A percentile compares a stretch with the other conserved stretches of the same genome.
Conservation (phyloP, 30 jellyfish, hydroid and myxozoan species). For the Cassiopea xamachana region DNA sequence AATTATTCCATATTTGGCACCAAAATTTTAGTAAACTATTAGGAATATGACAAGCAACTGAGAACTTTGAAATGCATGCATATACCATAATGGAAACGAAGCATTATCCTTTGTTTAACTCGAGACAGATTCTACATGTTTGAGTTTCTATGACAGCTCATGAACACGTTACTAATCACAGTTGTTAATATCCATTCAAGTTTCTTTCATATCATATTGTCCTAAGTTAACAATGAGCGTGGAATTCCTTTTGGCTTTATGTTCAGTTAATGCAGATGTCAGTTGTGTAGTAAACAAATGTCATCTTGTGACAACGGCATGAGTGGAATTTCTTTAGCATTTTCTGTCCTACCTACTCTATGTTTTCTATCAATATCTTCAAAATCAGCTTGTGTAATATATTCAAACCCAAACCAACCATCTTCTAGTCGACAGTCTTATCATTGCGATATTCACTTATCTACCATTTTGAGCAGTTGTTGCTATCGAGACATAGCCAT, state of each 20-base stretch:
- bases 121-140: neutral
- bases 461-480: neutral
- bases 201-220: neutral
- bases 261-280: neutral
- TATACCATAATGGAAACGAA: neutral
- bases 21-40: neutral
- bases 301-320: neutral
- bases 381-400: neutral
- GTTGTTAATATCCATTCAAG: neutral
- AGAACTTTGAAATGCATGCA: neutral
- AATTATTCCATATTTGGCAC: neutral
- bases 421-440: neutral
- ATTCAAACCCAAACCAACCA: neutral
- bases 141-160: neutral
- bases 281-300: neutral
- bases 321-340: neutral
- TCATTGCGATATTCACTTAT: neutral
- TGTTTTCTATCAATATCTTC: neutral
- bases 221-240: neutral
- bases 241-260: neutral
- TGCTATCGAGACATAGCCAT: neutral
- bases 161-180: neutral
- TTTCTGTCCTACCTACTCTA: neutral
- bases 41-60: neutral
- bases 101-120: neutral